Percentiles rank a stretch among this genome's conserved stretches.
phyloP scores from a whole-genome alignment of 2,888 invertebrate species.

The Meganola albula region DNA sequence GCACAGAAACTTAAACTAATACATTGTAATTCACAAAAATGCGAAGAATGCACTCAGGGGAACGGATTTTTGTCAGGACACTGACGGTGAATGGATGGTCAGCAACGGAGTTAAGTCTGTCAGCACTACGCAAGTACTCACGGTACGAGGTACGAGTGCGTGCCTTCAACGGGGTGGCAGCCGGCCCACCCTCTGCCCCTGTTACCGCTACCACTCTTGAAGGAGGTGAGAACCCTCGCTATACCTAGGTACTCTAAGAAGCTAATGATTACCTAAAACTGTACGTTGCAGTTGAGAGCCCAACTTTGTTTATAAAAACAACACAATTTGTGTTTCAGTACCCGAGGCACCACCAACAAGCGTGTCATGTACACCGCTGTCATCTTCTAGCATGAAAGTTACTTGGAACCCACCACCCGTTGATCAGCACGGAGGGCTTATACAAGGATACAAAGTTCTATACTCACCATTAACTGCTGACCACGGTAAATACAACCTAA shows the following conservation, averaged over 20 bases:
- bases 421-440: conserved; percentile 80
- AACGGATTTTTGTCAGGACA: too few relatives aligned
- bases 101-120: conserved; percentile 78
- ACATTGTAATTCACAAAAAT: too few relatives aligned
- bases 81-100: conserved; percentile 85
- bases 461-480: conserved; percentile 75
- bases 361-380: conserved; percentile 81
- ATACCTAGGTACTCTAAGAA: too few relatives aligned
- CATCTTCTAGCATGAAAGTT: conserved; percentile 84
- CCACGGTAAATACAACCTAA: conserved; percentile 43
- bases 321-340: too few relatives aligned
- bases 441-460: conserved; percentile 87
- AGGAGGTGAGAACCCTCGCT: conserved; percentile 80
- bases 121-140: conserved; percentile 85
- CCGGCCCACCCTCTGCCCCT: conserved; percentile 85
- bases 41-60: too few relatives aligned
- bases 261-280: neutral
- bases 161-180: conserved; percentile 88
- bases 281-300: neutral
- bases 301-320: neutral
- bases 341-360: conserved; percentile 83
- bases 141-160: conserved; percentile 87
- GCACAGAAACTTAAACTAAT: too few relatives aligned
- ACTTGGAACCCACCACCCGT: conserved; percentile 82
- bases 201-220: conserved; percentile 83